Conservation (phyloP, 1,140 invertebrate species). For the Anagrus nilaparvatae region DNA sequence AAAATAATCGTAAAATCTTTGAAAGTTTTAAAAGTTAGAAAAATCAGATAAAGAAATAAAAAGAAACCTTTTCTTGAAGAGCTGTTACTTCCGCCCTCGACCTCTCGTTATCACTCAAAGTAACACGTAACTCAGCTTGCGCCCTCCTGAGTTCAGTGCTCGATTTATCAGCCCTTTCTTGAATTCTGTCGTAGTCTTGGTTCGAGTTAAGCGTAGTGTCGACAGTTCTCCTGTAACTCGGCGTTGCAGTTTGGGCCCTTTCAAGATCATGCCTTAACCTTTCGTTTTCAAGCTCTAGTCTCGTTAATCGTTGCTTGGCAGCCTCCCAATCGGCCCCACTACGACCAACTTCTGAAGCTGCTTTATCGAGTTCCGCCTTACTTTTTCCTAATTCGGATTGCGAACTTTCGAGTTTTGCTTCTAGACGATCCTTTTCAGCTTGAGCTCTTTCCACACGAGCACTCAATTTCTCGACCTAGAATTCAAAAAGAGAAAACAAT, state of each 20-base stretch:
- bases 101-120: conserved; percentile 76
- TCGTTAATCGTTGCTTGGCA: conserved; percentile 72
- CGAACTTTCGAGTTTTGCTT: conserved; percentile 82
- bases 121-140: conserved; percentile 75
- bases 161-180: conserved; percentile 79
- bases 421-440: conserved; percentile 80
- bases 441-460: conserved; percentile 76
- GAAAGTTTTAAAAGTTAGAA: not conserved
- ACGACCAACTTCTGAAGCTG: conserved; percentile 76
- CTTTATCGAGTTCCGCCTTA: conserved; percentile 85
- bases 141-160: conserved; percentile 74
- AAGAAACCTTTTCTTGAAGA: conserved; percentile 69
- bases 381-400: conserved; percentile 89
- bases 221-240: conserved; percentile 66
- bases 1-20: not conserved
- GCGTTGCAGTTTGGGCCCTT: conserved; percentile 55
- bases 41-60: not conserved
- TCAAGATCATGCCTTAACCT: conserved; percentile 75
- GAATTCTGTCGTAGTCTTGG: conserved; percentile 70
- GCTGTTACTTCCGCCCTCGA: conserved; percentile 70
- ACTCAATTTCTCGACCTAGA: conserved; percentile 74
- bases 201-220: conserved; percentile 60
- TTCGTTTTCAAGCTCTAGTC: conserved; percentile 84
- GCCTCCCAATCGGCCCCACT: conserved; percentile 83
- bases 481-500: not conserved